phyloP scores from a whole-genome alignment of 1,140 invertebrate genomes.

The Tribolium madens region DNA sequence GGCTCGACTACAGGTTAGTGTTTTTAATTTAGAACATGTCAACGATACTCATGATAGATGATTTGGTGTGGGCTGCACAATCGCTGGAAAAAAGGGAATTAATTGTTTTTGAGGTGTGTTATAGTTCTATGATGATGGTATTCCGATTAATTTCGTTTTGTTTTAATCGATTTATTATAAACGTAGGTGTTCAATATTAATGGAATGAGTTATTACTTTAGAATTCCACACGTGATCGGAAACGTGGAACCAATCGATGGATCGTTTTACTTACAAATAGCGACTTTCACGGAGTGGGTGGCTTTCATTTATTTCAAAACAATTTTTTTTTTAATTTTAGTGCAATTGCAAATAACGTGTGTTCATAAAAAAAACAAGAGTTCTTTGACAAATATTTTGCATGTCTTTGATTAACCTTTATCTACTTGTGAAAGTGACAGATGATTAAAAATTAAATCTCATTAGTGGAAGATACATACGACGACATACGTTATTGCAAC shows the following conservation, averaged over 20 bases:
- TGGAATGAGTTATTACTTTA: constrained; percentile 58
- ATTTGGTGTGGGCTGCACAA: constrained; percentile 63
- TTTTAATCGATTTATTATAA: constrained; percentile 64
- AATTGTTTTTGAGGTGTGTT: constrained; percentile 65
- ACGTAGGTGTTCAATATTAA: constrained; percentile 63
- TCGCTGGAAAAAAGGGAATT: constrained; percentile 63
- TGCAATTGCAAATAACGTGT: not conserved
- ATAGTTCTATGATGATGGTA: constrained; percentile 60
- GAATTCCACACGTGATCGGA: constrained; percentile 37
- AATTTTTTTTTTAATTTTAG: not conserved
- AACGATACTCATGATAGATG: constrained; percentile 65
- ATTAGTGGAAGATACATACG: too few relatives aligned
- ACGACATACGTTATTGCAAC: too few relatives aligned
- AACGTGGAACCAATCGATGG: constrained; percentile 32
- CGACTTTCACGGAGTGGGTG: constrained; percentile 12
- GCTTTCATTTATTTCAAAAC: not conserved
- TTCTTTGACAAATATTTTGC: too few relatives aligned
- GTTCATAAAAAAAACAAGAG: too few relatives aligned
- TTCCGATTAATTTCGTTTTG: constrained; percentile 62
- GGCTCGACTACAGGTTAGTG: constrained; percentile 57
- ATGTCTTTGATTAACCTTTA: too few relatives aligned
- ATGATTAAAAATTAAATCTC: too few relatives aligned
- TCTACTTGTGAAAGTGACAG: too few relatives aligned
- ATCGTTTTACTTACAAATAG: constrained; percentile 5
- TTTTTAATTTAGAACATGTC: constrained; percentile 66